phyloP scores from a whole-genome alignment of 92 coral and sea anemone species.

The Parazoanthus swiftii region DNA sequence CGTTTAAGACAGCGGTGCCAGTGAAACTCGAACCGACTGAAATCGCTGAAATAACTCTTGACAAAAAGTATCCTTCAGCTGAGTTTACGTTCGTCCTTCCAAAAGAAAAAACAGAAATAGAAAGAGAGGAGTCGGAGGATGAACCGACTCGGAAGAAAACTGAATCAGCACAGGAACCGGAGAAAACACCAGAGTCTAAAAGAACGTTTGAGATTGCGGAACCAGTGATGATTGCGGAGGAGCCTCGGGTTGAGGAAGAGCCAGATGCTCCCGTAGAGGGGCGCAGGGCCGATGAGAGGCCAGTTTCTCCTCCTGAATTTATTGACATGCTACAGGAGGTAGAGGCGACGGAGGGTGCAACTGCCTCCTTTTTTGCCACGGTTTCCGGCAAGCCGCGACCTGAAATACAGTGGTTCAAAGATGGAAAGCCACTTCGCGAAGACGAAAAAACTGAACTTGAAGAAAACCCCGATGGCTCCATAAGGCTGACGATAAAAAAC shows the following conservation, averaged over 20 bases:
- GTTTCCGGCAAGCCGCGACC: slow-evolving; percentile 74
- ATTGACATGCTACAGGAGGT: not conserved
- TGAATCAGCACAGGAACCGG: not conserved
- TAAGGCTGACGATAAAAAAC: slow-evolving; percentile 25
- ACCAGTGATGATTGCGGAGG: slow-evolving; percentile 10
- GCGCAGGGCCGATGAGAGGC: not conserved
- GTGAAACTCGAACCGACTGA: not conserved
- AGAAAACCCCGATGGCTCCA: slow-evolving; percentile 62
- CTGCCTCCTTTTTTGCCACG: slow-evolving; percentile 64
- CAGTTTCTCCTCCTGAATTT: not conserved
- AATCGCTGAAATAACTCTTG: slow-evolving; percentile 10
- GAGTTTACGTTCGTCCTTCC: slow-evolving; percentile 7
- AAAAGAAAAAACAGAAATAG: not conserved
- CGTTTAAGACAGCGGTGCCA: not conserved
- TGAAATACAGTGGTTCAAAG: slow-evolving; percentile 72
- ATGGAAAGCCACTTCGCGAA: slow-evolving; percentile 59
- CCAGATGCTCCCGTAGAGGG: slow-evolving; percentile 8
- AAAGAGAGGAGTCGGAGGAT: not conserved
- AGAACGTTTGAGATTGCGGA: slow-evolving; percentile 7
- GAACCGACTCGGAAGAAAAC: slow-evolving; percentile 8
- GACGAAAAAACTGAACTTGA: slow-evolving; percentile 66
- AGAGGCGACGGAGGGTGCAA: slow-evolving; percentile 17
- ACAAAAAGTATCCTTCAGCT: not conserved
- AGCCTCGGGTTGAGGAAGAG: not conserved
- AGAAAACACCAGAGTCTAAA: not conserved